Conservation (phyloP, 1,140 invertebrate species). For the Frieseomelitta varia region DNA sequence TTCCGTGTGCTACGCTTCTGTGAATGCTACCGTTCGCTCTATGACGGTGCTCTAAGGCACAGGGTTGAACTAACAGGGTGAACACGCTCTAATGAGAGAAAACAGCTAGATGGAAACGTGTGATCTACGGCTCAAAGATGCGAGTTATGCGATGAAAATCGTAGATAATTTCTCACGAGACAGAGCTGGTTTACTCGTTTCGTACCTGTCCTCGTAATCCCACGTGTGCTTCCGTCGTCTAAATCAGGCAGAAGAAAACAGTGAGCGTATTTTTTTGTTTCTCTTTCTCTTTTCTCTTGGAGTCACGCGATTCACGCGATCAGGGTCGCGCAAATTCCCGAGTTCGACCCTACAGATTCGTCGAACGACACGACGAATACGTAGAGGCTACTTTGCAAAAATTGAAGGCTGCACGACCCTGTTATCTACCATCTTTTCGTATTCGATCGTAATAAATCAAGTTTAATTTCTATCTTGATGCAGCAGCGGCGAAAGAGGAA, state of each 20-base stretch:
- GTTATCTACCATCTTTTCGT: neutral
- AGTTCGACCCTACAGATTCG: neutral
- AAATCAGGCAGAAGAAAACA: constrained; percentile 73
- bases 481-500: neutral
- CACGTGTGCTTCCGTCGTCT: constrained; percentile 85
- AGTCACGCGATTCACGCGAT: constrained; percentile 14
- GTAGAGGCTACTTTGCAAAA: neutral
- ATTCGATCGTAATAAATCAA: neutral
- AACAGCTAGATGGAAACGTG: constrained; percentile 40
- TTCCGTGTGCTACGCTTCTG: constrained; percentile 30
- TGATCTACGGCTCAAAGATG: constrained; percentile 29
- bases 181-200: constrained; percentile 42
- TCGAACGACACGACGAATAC: neutral
- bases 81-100: constrained; percentile 31
- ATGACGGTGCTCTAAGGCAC: constrained; percentile 25
- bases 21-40: constrained; percentile 19
- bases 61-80: constrained; percentile 22
- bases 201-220: constrained; percentile 85
- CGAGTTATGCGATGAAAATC: constrained; percentile 43
- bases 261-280: constrained; percentile 57
- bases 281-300: constrained; percentile 34
- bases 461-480: neutral
- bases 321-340: neutral
- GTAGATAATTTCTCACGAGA: constrained; percentile 58
- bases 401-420: constrained; percentile 3